Evolutionary conservation across 2,888 invertebrate genomes (phyloP), one percentile per base, ranked within the genome.

Genomic region (Homarus gammarus): DNA sequence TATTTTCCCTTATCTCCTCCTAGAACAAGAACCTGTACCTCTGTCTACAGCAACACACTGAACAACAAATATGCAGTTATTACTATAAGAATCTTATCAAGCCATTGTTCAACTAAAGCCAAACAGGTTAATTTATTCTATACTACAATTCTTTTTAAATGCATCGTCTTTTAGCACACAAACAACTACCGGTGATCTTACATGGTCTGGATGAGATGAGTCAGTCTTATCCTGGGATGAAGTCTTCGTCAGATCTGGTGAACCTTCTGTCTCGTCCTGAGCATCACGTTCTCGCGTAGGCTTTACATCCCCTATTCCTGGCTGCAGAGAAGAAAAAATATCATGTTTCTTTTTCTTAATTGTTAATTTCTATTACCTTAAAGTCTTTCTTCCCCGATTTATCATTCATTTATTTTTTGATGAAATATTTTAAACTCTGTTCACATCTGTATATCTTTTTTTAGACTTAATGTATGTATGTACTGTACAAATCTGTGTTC

Each of bases 211-310:
- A 36, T 82, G 82, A 3, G 82, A 83, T 44, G 73, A 64, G 1
- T 64, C 49, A 0, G 83, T 27, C 33, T 61, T 82, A 61, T 87
- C 87, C 38, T 75, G 70, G 15, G 87, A 56, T 15, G 82, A 38
- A 6, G 75, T 61, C n/a, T 56, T 38, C 40, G 73, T 18, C 10
- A 73, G 31, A 15, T 56, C 31, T 27, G 87, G 68, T 8, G 87
- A 72, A n/a, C 72, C 77, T 22, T 84, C 87, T 3, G 64, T 40
- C 33, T 87, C 87, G 61, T 87, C 87, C 10, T 82, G 61, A 6
- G 84, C 33, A 27, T 87, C 90, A 70, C 90, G 31, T 49, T 90
- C 90, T 56, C 90, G 40, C 18, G 90, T 90, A 40, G 90, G 90
- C 73, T 90, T 90, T 36, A 90, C 90, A 51, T 84, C 90, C 56